phyloP scores from a whole-genome alignment of 2,888 invertebrate genomes.

The Crematogaster levior region DNA sequence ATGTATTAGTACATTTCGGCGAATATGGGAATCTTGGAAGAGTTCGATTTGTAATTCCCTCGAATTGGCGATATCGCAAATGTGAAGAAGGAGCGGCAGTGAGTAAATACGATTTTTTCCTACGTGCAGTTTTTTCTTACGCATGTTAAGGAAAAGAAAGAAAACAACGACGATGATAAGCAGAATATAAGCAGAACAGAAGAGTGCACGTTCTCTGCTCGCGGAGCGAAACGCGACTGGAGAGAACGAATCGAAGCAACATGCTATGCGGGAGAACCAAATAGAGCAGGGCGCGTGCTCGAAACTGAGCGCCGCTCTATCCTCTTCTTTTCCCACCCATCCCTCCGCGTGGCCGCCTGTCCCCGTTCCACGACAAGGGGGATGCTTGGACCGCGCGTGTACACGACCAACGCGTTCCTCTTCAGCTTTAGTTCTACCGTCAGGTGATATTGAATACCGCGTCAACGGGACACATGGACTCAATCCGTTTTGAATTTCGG shows the following conservation, averaged over 20 bases:
- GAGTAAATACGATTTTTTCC: constrained; percentile 21
- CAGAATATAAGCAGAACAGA: constrained; percentile 13
- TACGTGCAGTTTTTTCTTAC: background rate
- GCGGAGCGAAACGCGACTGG: constrained; percentile 72
- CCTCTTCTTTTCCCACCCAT: constrained; percentile 58
- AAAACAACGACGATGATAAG: constrained; percentile 23
- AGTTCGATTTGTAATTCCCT: constrained; percentile 5
- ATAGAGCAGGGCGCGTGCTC: constrained; percentile 74
- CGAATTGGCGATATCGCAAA: background rate
- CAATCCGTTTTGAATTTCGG: constrained; percentile 38
- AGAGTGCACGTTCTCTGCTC: constrained; percentile 63
- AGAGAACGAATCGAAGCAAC: constrained; percentile 68
- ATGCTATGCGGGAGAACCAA: constrained; percentile 64
- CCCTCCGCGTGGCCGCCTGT: background rate
- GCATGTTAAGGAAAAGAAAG: constrained; percentile 26
- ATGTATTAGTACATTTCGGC: background rate
- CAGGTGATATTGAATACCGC: constrained; percentile 45
- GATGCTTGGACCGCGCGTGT: constrained; percentile 23
- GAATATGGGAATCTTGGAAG: background rate
- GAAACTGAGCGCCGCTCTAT: constrained; percentile 61
- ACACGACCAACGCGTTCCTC: constrained; percentile 54
- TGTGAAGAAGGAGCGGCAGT: background rate
- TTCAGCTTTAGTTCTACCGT: constrained; percentile 30
- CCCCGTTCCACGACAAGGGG: constrained; percentile 12
- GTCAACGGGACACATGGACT: constrained; percentile 17